These are phyloP conservation scores for Synodontis membranacea DNA, from an alignment of 2,113 vertebrate genomes.

Conservation along the genomic window DNA sequence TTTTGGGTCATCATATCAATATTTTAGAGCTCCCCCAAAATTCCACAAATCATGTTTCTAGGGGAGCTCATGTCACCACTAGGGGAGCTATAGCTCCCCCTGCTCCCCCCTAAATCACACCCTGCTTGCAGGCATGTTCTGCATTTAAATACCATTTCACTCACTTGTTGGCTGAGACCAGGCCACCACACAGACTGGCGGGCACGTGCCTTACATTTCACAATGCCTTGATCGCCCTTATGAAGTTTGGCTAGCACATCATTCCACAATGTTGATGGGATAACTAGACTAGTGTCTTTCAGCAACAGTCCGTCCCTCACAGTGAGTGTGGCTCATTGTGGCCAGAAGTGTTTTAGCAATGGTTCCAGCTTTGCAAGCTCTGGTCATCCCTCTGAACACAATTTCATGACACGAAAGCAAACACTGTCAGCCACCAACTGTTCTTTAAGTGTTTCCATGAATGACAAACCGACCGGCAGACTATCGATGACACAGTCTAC, in stretches of 20 bases:
- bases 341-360: background rate
- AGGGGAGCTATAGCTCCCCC: too few species aligned
- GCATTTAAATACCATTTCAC: background rate
- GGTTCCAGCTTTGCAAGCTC: background rate
- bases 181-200: background rate
- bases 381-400: background rate
- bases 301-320: background rate
- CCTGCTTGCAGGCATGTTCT: background rate
- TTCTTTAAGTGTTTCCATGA: background rate
- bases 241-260: background rate
- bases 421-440: constrained; percentile 23
- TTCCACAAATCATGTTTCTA: too few species aligned
- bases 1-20: too few species aligned
- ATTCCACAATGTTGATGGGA: background rate
- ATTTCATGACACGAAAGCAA: background rate
- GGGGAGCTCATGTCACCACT: too few species aligned
- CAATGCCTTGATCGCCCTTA: background rate
- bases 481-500: background rate
- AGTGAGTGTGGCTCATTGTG: background rate
- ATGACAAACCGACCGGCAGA: background rate
- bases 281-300: background rate
- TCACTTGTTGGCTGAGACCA: background rate
- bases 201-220: background rate
- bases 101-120: too few species aligned
- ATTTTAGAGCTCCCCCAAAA: too few species aligned